Evolutionary conservation across 2,113 vertebrate species (phyloP).

Genomic region (Rattus rattus): DNA sequence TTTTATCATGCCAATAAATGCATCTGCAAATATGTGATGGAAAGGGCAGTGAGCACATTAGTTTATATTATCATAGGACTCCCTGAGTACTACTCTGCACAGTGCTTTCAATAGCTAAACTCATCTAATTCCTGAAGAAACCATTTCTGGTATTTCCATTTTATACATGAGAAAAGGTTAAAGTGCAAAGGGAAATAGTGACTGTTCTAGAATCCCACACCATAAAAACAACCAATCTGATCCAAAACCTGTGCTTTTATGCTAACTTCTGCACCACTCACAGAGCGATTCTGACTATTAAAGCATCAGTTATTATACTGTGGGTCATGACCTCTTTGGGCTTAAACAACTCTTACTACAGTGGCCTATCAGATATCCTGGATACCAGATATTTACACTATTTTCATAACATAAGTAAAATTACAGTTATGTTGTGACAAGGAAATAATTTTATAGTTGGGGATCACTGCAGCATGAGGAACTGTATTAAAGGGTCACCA

Average conservation of each 20-base stretch:
- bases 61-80: not conserved
- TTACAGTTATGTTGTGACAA: not conserved
- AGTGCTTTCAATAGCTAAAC: not conserved
- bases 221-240: not conserved
- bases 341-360: rapidly evolving
- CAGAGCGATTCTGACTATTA: not conserved
- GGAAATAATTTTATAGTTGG: not conserved
- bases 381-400: not conserved
- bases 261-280: not conserved
- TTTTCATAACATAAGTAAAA: not conserved
- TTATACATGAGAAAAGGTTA: not conserved
- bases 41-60: not conserved
- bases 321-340: not conserved
- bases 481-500: not conserved
- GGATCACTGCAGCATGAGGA: not conserved
- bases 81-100: not conserved
- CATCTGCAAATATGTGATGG: not conserved
- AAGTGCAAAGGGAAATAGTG: not conserved
- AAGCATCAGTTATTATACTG: not conserved
- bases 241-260: not conserved
- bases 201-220: not conserved
- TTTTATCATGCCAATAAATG: not conserved
- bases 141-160: not conserved
- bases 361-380: not conserved
- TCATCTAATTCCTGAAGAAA: not conserved